Conservation (phyloP, 2,888 invertebrate species). For the Stenodera caucasica region DNA sequence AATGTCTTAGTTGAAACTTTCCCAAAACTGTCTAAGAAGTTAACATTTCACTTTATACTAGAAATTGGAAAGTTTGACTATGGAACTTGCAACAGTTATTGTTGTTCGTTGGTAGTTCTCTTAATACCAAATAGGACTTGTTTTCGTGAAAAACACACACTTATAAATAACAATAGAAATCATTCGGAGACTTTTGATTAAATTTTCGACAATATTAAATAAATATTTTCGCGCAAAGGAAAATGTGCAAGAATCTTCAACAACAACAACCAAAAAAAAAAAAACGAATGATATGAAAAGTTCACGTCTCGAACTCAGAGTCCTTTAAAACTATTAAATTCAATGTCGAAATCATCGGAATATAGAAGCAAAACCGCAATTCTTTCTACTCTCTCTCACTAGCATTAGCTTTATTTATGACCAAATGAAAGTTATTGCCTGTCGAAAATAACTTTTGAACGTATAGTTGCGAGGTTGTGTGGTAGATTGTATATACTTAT, state of each 20-base stretch:
- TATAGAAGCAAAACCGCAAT: conserved; percentile 29
- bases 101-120: conserved; percentile 43
- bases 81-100: conserved; percentile 40
- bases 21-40: conserved; percentile 12
- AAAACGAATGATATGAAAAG: background rate
- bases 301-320: background rate
- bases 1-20: conserved; percentile 11
- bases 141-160: conserved; percentile 36
- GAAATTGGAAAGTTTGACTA: conserved; percentile 40
- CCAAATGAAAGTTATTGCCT: conserved; percentile 45
- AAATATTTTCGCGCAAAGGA: background rate
- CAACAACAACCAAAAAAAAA: background rate
- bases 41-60: conserved; percentile 45
- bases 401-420: conserved; percentile 45
- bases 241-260: background rate
- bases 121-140: conserved; percentile 39
- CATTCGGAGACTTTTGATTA: conserved; percentile 9
- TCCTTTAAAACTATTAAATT: conserved; percentile 29
- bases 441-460: conserved; percentile 39
- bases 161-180: conserved; percentile 26
- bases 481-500: background rate
- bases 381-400: conserved; percentile 20
- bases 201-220: conserved; percentile 8
- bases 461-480: background rate
- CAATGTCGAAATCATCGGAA: conserved; percentile 29